phyloP scores from a whole-genome alignment of 2,888 invertebrate genomes.

The Zaprionus lineosus region DNA sequence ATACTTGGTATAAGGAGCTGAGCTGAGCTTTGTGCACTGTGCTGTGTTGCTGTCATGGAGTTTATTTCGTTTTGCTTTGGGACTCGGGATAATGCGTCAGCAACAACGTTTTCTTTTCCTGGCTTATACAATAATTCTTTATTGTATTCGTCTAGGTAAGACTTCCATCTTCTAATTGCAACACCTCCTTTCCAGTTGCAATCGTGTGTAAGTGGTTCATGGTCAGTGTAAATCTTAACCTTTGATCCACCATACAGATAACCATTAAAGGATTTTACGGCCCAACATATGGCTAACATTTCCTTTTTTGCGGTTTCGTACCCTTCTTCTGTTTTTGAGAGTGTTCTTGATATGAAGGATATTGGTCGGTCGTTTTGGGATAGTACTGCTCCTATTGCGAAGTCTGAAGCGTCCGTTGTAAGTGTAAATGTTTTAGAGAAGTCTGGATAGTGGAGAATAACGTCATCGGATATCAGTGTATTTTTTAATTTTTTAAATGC shows the following conservation, averaged over 20 bases:
- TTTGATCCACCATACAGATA: not conserved
- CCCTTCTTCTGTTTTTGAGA: not conserved
- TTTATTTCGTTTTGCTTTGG: not conserved
- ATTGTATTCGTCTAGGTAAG: no score
- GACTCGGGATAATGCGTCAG: not conserved
- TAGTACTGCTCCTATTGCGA: not conserved
- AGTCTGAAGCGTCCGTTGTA: constrained; percentile 1
- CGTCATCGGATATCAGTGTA: constrained; percentile 2
- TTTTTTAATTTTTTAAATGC: constrained; percentile 8
- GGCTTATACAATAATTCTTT: no score
- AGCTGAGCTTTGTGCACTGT: not conserved
- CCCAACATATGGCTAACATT: not conserved
- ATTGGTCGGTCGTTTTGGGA: not conserved
- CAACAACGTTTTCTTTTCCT: no score
- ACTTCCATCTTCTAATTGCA: not conserved
- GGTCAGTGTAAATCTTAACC: not conserved
- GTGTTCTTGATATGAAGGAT: not conserved
- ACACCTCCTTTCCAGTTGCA: no score
- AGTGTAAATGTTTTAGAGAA: constrained; percentile 2
- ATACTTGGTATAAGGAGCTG: not conserved
- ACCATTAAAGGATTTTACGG: not conserved
- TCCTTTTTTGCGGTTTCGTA: constrained; percentile 2
- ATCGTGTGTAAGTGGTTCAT: not conserved
- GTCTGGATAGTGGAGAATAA: constrained; percentile 12
- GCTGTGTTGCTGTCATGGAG: not conserved